Conservation (phyloP, 2,888 invertebrate genomes). For the Subacronicta megacephala region DNA sequence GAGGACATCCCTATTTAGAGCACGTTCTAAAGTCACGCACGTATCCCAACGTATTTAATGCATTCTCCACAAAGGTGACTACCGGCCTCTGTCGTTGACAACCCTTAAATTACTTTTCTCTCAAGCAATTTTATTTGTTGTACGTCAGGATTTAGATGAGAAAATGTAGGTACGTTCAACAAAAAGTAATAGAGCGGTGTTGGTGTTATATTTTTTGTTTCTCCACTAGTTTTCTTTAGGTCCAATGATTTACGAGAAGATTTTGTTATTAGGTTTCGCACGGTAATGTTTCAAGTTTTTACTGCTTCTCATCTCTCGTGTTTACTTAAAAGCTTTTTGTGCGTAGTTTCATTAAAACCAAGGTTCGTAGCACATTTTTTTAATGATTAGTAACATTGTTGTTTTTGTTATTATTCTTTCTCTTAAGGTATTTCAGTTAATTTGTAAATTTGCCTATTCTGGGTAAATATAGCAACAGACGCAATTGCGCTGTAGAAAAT, state of each 20-base stretch:
- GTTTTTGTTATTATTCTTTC: conserved; percentile 13
- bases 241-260: conserved; percentile 55
- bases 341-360: conserved; percentile 21
- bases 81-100: conserved; percentile 60
- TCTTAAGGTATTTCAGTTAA: background rate
- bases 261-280: conserved; percentile 49
- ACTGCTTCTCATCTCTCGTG: conserved; percentile 34
- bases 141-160: conserved; percentile 53
- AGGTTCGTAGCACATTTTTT: conserved; percentile 19
- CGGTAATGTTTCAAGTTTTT: conserved; percentile 47
- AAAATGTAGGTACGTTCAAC: conserved; percentile 55
- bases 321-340: conserved; percentile 34
- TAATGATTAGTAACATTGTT: conserved; percentile 19
- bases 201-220: conserved; percentile 47
- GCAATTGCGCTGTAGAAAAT: background rate
- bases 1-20: conserved; percentile 31
- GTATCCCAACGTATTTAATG: conserved; percentile 63
- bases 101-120: conserved; percentile 69
- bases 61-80: conserved; percentile 64
- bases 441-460: background rate
- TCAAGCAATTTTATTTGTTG: conserved; percentile 56
- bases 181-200: conserved; percentile 53
- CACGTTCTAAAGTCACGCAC: conserved; percentile 53
- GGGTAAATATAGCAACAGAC: background rate
- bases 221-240: conserved; percentile 44